Conservation (phyloP, 2,797 vertebrate genomes). For the Mycteria americana region DNA sequence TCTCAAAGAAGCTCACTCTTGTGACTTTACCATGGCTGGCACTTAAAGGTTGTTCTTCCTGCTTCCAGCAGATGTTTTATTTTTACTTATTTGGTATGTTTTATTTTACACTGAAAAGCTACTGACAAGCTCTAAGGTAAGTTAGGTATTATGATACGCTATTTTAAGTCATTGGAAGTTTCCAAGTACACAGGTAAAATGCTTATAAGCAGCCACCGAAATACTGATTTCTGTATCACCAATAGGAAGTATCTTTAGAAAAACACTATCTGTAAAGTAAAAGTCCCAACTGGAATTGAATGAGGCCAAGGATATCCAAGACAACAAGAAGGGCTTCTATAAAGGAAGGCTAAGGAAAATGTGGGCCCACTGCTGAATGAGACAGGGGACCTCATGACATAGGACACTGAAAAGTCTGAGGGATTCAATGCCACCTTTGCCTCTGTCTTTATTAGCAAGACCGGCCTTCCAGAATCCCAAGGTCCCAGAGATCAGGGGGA, state of each 20-base stretch:
- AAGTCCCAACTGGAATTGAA: neutral
- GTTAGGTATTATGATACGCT: neutral
- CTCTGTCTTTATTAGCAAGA: neutral
- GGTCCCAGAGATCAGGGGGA: neutral
- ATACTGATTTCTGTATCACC: neutral
- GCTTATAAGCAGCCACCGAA: neutral
- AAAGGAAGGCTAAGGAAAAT: neutral
- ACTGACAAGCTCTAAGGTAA: neutral
- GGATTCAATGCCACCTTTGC: neutral
- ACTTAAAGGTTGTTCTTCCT: neutral
- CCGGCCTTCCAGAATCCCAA: neutral
- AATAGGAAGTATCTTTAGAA: neutral
- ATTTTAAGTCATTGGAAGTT: neutral
- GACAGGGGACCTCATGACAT: neutral
- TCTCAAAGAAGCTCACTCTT: neutral
- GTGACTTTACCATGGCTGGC: neutral
- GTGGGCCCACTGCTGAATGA: neutral
- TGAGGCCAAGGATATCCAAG: neutral
- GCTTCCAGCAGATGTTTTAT: neutral
- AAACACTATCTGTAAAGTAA: neutral
- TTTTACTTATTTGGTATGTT: neutral
- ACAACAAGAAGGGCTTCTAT: neutral
- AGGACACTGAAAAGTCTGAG: neutral
- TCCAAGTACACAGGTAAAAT: neutral
- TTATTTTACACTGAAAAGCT: neutral